Evolutionary conservation across 1,140 invertebrate genomes (phyloP), one percentile per base, ranked within the genome.

Genomic region (Cotesia typhae): DNA sequence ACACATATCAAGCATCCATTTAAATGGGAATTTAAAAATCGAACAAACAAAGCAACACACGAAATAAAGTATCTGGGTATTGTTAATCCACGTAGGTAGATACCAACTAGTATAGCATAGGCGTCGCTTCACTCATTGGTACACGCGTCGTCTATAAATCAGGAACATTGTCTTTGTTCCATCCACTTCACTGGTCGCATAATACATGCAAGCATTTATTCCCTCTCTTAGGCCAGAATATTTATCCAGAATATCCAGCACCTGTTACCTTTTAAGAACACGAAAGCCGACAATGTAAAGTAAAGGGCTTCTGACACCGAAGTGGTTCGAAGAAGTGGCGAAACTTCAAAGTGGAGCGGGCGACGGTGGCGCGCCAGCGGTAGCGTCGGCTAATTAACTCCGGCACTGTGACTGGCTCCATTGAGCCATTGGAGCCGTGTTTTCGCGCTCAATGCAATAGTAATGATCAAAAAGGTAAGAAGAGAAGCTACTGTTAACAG

Each of bases 201-300:
- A 28, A 28, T 28, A 3, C 28, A 28, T 28, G 28, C 28, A 28
- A 28, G 28, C 28, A 6, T 47, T 10, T 47, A 47, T 47, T 10
- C 41, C 10, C 5, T 7, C 6, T 47, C 41, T 47, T 47, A 2
- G 6, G 47, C 70, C 17, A 17, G 17, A 17, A 17, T 17, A 41
- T 7, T 57, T 52, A 36, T 35, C 53, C 14, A 20, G 37, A 28
- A 51, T 53, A 71, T 69, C 74, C 76, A 68, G 76, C 78, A 79
- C 78, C 78, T 79, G 78, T 78, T 79, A 78, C 75, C 78, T 79
- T 78, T 79, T 77, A 47, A 77, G 76, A 41, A 41, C 35, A 60
- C 12, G 41, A 47, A 47, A 12, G 70, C 53, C 12, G 41, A 60
- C 61, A 57, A 47, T 20, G 35, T 7, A n/a, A 20, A 70, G 37